A percentile compares a stretch with the other conserved stretches of the same genome.
phyloP scores from a whole-genome alignment of 2,888 invertebrate species.

The Emmelina monodactyla region DNA sequence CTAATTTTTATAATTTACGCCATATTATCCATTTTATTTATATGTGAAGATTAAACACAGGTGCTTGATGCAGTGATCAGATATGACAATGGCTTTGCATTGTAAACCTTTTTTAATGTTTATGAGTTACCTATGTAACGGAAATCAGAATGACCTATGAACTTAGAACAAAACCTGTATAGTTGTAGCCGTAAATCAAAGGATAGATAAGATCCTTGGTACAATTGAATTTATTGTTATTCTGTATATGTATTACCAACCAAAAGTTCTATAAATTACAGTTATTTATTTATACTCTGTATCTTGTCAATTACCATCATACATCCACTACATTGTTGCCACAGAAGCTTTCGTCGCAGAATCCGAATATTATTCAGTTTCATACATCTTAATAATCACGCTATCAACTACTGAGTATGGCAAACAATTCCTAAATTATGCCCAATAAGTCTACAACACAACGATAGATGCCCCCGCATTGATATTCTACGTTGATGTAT shows the following conservation, averaged over 20 bases:
- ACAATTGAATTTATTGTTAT: too few relatives aligned
- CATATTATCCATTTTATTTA: conserved; percentile 23
- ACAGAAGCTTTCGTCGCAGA: too few relatives aligned
- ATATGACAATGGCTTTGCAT: conserved; percentile 10
- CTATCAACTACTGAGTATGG: conserved; percentile 29
- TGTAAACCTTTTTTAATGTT: conserved; percentile 8
- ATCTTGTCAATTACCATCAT: too few relatives aligned
- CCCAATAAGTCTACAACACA: conserved; percentile 28
- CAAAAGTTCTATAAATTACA: too few relatives aligned
- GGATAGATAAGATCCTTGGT: too few relatives aligned
- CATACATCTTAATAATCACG: conserved; percentile 40
- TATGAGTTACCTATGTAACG: conserved; percentile 23
- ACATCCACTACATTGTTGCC: too few relatives aligned
- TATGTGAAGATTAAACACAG: conserved; percentile 39
- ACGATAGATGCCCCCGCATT: conserved; percentile 44
- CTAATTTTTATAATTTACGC: conserved; percentile 22
- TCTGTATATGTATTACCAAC: too few relatives aligned
- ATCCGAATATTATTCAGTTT: conserved; percentile 5
- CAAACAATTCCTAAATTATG: conserved; percentile 43
- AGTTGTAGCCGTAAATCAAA: too few relatives aligned
- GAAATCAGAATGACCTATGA: conserved; percentile 9
- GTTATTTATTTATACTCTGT: too few relatives aligned
- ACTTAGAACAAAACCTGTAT: too few relatives aligned
- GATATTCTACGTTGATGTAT: conserved; percentile 56
- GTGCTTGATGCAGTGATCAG: conserved; percentile 25